Evolutionary conservation across 2,113 vertebrate species (phyloP).

Genomic region (Riparia riparia): DNA sequence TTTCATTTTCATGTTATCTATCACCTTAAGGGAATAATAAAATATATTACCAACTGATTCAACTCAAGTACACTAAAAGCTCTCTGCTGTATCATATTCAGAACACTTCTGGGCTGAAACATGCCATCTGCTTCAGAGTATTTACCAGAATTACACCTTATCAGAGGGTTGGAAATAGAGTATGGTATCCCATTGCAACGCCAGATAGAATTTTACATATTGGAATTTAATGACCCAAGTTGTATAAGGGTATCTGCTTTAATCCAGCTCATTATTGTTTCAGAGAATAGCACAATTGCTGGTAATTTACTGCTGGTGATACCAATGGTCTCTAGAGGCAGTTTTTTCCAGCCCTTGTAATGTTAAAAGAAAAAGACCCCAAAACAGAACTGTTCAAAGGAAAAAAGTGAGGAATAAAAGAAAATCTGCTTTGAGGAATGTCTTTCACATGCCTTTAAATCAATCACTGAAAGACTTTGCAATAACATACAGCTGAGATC

Average conservation of each 20-base stretch:
- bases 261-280: constrained; percentile 23
- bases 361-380: neutral
- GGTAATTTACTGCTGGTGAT: constrained; percentile 46
- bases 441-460: neutral
- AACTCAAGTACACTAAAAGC: neutral
- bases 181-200: neutral
- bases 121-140: neutral
- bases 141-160: constrained; percentile 3
- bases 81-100: neutral
- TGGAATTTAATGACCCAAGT: constrained; percentile 47
- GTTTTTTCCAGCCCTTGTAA: neutral
- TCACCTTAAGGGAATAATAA: neutral
- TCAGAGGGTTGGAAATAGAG: neutral
- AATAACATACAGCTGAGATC: neutral
- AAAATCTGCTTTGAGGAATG: neutral
- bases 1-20: neutral
- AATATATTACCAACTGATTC: neutral
- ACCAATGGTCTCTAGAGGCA: constrained; percentile 3
- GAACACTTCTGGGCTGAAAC: neutral
- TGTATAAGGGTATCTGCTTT: constrained; percentile 1
- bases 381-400: neutral
- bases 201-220: constrained; percentile 19
- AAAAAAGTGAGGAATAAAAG: neutral
- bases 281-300: constrained; percentile 22
- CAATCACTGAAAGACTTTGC: neutral